Percentiles rank a stretch among this genome's conserved stretches.
These are phyloP conservation scores for Pituophis catenifer DNA, from an alignment of 2,113 vertebrate genomes.

Conservation along the genomic window DNA sequence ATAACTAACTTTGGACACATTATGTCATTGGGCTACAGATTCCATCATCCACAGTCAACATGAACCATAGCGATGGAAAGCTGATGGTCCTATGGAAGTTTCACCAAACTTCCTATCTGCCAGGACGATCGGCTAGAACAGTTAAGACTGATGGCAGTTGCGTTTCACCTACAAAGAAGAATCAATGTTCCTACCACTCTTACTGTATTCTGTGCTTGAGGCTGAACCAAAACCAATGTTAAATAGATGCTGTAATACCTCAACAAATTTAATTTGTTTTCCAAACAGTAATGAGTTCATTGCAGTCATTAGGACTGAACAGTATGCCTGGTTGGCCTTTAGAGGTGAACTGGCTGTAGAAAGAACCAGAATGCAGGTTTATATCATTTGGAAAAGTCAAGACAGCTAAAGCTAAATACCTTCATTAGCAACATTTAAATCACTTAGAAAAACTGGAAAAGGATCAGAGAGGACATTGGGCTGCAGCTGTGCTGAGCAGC, in stretches of 20 bases:
- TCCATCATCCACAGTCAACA: neutral
- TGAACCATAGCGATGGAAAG: neutral
- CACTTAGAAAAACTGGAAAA: constrained; percentile 57
- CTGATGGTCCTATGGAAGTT: neutral
- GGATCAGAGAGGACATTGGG: constrained; percentile 62
- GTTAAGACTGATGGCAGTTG: neutral
- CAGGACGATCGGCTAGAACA: neutral
- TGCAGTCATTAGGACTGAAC: neutral
- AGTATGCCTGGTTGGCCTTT: neutral
- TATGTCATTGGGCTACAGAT: neutral
- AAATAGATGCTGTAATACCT: neutral
- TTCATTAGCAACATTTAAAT: constrained; percentile 68
- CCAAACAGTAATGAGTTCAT: neutral
- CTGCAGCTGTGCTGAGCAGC: constrained; percentile 65
- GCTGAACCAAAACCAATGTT: neutral
- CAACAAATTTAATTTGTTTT: neutral
- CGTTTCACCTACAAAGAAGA: neutral
- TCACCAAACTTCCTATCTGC: neutral
- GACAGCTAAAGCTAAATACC: constrained; percentile 58
- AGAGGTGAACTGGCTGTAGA: neutral
- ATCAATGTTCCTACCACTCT: neutral
- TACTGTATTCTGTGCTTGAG: neutral
- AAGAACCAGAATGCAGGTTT: neutral
- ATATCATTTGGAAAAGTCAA: constrained; percentile 64
- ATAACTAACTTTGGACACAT: neutral